Base-by-base conservation (phyloP, 2,888 invertebrate genomes). In the Polietes domitor region DNA sequence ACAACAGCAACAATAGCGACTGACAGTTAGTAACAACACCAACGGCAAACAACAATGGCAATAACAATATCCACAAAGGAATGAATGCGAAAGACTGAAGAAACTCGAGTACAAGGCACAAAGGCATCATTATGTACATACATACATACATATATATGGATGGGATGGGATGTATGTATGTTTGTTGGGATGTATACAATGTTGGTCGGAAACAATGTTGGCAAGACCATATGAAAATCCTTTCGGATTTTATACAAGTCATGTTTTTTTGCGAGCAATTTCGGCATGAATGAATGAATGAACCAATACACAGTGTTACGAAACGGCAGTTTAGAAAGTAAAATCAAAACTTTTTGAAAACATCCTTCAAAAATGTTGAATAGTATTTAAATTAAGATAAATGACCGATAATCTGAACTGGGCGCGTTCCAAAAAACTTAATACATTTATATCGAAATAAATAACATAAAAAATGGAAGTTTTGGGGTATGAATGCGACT, bases 231-330 rank as follows among this genome's bases (percentile, higher is more conserved):
- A 70, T 70, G 50, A 50, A 50, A 70, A 50, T 70, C 70, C 70
- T 70, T 70, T 70, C 28, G 50, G 50, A 50, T 70, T 50, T 47
- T 2, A 70, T 50, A 70, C 70, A 70, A 70, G 28, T 70, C 28
- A 47, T 70, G 28, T 70, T 24, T 24, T 17, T 37, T 10, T 28
- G n/a, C 37, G 12, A 50, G 21, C 17, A 55, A 77, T 63, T 7
- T 37, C 37, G 4, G 19, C 53, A 76, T 24, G 15, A 76, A 68
- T 32, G 53, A 76, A 65, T 55, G 21, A 28, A 65, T n/a, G 47
- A 47, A 47, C 21, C 55, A 5, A 47, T 61, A 17, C 26, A 26
- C 24, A 15, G 26, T 24, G 21, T 9, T 9, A 26, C 19, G 6
- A n/a, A 41, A 5, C 7, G 3, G 32, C 32, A 32, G 3, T 32